Evolutionary conservation across 92 coral and sea anemone genomes (phyloP).

Genomic region (Phenganax stokvisi): DNA sequence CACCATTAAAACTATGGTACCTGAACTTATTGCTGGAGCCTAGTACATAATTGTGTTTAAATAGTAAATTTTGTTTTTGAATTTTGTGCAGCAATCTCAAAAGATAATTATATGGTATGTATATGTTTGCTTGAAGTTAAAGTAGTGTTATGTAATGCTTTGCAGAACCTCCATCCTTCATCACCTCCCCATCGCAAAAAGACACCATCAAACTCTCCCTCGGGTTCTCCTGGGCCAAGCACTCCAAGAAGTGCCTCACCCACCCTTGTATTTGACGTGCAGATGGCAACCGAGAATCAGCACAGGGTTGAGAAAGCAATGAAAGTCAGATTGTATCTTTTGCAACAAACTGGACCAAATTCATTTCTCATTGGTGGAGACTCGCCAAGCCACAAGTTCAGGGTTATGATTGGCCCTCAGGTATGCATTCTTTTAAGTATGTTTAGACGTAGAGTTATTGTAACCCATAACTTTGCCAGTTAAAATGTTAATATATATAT

Average conservation of each 20-base stretch:
- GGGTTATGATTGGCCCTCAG: conserved; percentile 97
- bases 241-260: conserved; percentile 96
- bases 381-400: conserved; percentile 89
- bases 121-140: not conserved
- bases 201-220: conserved; percentile 67
- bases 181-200: conserved; percentile 50
- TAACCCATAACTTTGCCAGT: not conserved
- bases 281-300: conserved; percentile 43
- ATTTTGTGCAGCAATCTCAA: not conserved
- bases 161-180: conserved; percentile 34
- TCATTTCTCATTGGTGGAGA: conserved; percentile 97
- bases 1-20: not conserved
- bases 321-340: conserved; percentile 82
- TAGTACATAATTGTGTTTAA: not conserved
- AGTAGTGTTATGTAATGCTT: not conserved
- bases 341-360: conserved; percentile 95
- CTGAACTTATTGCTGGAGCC: not conserved
- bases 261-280: conserved; percentile 54
- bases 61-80: not conserved
- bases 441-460: not conserved
- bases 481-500: not conserved
- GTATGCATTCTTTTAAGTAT: conserved; percentile 33
- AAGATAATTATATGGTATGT: not conserved
- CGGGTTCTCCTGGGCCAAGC: conserved; percentile 65
- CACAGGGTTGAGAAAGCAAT: conserved; percentile 85